Base-by-base conservation (phyloP, 2,113 vertebrate species). In the Bubo scandiacus region DNA sequence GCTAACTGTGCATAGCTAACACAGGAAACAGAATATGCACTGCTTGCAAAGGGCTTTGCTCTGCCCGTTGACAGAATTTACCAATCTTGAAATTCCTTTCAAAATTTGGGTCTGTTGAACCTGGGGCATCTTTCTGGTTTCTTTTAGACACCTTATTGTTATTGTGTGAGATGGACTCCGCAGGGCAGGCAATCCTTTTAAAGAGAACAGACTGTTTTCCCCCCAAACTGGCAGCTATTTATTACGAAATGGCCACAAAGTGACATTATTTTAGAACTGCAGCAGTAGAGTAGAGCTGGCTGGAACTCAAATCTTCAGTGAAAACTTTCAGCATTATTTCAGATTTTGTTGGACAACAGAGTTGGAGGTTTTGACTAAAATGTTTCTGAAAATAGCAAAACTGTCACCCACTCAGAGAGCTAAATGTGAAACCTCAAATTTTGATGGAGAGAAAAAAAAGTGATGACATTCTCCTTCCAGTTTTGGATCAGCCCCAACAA, bases 341-440 rank as follows among this genome's bases (percentile, higher is more conserved):
- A 75, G 47, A 90, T 84, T 81, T 94, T 74, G 29, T 25, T 92
- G 86, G 49, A 92, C 30, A 63, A 78, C 57, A 43, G 75, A 88
- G 71, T 54, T 74, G 59, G 59, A 96, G 63, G n/a, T 78, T 93
- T 92, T 78, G 55, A 92, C 63, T 86, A 59, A 92, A 90, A 78
- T 23, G 63, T 83, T 96, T 94, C 86, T 11, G 12, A 93, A 95
- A 88, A 95, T 85, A 93, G 45, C 20, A 86, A 58, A 90, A 51
- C 55, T n/a, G 36, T 85, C 26, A 74, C 55, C n/a, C 58, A 70
- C 45, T 81, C 75, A 67, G 62, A 90, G n/a, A 58, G 34, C 55
- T 72, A 62, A 80, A 95, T 70, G 32, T 36, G 42, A 80, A 96
- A 86, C 68, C 59, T 96, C 79, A 83, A 15, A 70, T 88, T 93